Conservation (phyloP, 2,113 vertebrate species). For the Aegypius monachus region DNA sequence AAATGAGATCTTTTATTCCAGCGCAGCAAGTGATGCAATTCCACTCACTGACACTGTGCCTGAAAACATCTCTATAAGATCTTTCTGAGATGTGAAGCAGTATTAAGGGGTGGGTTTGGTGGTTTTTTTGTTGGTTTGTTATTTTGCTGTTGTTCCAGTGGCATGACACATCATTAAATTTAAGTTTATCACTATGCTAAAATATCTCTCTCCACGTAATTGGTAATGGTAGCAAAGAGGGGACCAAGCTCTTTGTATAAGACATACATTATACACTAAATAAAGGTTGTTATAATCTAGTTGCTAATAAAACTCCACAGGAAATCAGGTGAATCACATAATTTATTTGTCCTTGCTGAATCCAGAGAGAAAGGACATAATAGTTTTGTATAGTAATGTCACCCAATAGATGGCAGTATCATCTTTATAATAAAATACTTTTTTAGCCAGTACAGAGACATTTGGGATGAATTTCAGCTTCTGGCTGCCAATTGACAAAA, state of each 20-base stretch:
- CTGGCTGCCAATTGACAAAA: neutral
- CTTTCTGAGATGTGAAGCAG: neutral
- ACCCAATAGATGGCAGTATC: constrained; percentile 64
- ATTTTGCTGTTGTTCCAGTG: neutral
- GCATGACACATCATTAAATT: neutral
- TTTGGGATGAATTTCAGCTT: constrained; percentile 31
- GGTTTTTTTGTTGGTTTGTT: neutral
- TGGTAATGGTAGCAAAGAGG: neutral
- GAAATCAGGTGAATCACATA: neutral
- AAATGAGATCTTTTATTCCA: constrained; percentile 8
- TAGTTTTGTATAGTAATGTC: neutral
- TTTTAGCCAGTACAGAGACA: neutral
- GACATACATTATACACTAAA: neutral
- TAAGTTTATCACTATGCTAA: neutral
- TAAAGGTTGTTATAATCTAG: neutral
- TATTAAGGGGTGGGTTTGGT: neutral
- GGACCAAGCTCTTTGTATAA: neutral
- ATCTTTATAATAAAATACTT: constrained; percentile 29
- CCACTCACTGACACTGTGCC: neutral
- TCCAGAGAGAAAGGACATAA: neutral
- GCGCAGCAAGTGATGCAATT: neutral
- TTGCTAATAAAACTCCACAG: neutral
- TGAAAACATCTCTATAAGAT: neutral
- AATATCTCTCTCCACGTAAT: neutral
- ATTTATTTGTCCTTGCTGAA: neutral